These are phyloP conservation scores for Petroica traversi DNA, from an alignment of 2,113 vertebrate genomes.

Conservation along the genomic window DNA sequence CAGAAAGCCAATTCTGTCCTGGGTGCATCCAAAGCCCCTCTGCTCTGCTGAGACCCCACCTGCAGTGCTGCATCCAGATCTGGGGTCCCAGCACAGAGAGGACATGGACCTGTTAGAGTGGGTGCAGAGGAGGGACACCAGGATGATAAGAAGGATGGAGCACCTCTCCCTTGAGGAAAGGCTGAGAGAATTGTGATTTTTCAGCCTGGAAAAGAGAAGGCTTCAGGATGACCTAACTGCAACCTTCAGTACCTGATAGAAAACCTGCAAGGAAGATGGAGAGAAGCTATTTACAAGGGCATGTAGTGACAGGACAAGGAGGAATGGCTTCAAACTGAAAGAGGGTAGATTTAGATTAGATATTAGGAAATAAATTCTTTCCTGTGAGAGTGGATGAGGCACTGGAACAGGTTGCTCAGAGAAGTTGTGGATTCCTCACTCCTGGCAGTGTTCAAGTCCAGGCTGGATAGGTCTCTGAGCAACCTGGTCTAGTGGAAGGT, in stretches of 20 bases:
- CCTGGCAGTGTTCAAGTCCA: not conserved
- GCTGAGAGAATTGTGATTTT: not conserved
- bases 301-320: not conserved
- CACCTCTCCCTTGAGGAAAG: not conserved
- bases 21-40: not conserved
- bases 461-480: not conserved
- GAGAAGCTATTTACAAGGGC: not conserved
- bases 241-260: not conserved
- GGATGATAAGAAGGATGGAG: not conserved
- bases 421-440: not conserved
- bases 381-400: not conserved
- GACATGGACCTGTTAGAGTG: rapidly evolving
- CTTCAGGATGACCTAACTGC: not conserved
- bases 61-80: not conserved
- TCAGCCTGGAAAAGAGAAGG: not conserved
- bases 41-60: not conserved
- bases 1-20: rapidly evolving
- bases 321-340: not conserved
- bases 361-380: not conserved
- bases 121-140: not conserved
- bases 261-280: not conserved
- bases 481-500: not conserved
- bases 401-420: not conserved
- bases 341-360: not conserved
- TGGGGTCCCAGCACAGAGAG: not conserved